A percentile compares a stretch with the other conserved stretches of the same genome.
Conservation (phyloP, 2,797 vertebrate genomes). For the Erethizon dorsatum region DNA sequence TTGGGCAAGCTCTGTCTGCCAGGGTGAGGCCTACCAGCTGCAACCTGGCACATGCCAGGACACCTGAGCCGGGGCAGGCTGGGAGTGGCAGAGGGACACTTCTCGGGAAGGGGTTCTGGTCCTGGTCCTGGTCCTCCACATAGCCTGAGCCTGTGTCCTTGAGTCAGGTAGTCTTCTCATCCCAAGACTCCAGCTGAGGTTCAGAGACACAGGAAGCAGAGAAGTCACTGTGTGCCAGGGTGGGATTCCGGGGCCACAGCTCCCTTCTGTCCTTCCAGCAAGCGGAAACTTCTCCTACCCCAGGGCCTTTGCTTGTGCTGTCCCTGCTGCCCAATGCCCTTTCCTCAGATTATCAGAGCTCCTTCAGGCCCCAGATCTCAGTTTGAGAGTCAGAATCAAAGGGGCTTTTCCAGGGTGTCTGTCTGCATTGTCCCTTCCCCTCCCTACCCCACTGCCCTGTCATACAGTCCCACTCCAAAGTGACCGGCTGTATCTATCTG, state of each 20-base stretch:
- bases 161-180: neutral
- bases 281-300: neutral
- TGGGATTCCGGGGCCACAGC: neutral
- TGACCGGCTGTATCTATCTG: neutral
- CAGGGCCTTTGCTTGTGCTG: neutral
- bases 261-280: neutral
- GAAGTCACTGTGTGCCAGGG: neutral
- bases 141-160: neutral
- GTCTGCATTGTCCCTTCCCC: rapidly evolving
- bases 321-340: rapidly evolving
- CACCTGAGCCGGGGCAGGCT: neutral
- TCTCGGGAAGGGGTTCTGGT: neutral
- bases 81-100: neutral
- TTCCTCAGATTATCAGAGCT: neutral
- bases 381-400: neutral
- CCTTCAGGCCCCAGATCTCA: neutral
- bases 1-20: constrained; percentile 4
- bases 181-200: neutral
- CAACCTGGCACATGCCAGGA: constrained; percentile 44
- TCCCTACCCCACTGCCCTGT: neutral
- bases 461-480: neutral
- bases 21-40: constrained; percentile 1
- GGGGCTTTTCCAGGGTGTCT: neutral
- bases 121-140: neutral
- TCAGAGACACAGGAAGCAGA: neutral